Conservation (phyloP, 92 coral and sea anemone genomes). For the Paragorgia papillata region DNA sequence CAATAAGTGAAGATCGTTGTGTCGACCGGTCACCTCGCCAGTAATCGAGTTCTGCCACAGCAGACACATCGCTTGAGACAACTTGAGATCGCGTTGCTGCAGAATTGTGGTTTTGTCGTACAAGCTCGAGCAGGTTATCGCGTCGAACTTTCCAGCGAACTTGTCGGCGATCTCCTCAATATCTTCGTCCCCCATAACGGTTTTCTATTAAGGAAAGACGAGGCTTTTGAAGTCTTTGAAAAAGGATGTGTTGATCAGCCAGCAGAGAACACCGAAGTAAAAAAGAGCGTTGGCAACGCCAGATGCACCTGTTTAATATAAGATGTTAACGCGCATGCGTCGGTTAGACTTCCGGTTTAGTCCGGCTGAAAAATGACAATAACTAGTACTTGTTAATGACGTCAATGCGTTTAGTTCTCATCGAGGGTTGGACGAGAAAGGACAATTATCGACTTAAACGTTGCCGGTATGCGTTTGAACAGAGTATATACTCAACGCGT, state of each 20-base stretch:
- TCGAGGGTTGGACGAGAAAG: too few relatives aligned
- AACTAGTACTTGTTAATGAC: too few relatives aligned
- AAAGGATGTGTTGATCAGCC: slow-evolving; percentile 8
- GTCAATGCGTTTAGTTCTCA: too few relatives aligned
- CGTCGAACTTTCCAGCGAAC: slow-evolving; percentile 43
- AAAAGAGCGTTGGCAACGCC: background rate
- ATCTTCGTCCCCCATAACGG: slow-evolving; percentile 28
- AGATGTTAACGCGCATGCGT: slow-evolving; percentile 36
- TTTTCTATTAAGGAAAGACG: slow-evolving; percentile 8
- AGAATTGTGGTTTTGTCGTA: slow-evolving; percentile 11
- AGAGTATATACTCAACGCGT: too few relatives aligned
- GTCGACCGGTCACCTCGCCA: slow-evolving; percentile 38
- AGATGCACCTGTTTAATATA: slow-evolving; percentile 42
- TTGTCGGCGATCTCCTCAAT: slow-evolving; percentile 47
- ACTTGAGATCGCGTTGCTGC: slow-evolving; percentile 30
- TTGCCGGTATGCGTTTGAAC: too few relatives aligned
- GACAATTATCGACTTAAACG: too few relatives aligned
- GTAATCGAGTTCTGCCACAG: slow-evolving; percentile 39
- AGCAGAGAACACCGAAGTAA: slow-evolving; percentile 16
- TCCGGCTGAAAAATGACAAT: background rate
- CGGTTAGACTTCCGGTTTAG: background rate
- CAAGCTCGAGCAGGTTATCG: slow-evolving; percentile 18
- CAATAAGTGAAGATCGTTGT: slow-evolving; percentile 37
- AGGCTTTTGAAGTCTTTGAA: background rate
- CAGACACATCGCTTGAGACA: slow-evolving; percentile 35